Base-by-base conservation (phyloP, 2,888 invertebrate genomes). In the Parnassius smintheus region DNA sequence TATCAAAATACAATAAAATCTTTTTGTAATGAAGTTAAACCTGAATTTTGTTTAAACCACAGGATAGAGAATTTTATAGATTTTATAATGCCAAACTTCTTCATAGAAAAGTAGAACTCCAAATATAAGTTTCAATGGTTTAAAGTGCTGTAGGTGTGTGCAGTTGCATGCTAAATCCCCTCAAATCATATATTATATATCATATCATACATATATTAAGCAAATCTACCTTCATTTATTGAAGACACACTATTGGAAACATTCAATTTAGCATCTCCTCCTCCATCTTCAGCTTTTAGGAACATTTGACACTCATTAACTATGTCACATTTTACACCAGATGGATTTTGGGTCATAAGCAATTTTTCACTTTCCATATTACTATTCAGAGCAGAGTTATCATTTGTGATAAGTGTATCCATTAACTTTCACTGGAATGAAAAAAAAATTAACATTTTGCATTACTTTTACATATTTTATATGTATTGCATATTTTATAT, bases 291-390 rank as follows among this genome's bases (percentile, higher is more conserved):
- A 64, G 90, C 83, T 65, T 81, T 86, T 45, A 91, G 71, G 64
- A 91, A 87, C 75, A 85, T 83, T 72, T 88, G 82, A 69, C 87
- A 89, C 71, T 91, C 89, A 80, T 91, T 89, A 9, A 88, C 80
- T 71, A 91, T 78, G 68, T 91, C 86, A 75, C 80, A 81, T 64
- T 82, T 84, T 3, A 82, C 82, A 64, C 77, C 78, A 44, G 79
- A 61, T 48, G 78, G 69, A 56, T 81, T 82, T 50, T 65, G 70
- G 44, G 79, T 80, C 18, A 73, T 66, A 41, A 80, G 68, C 55
- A 83, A 66, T 48, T 78, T 73, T 64, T 82, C 82, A 63, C 83
- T 81, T 22, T 80, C 80, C 57, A 73, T 58, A 51, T 72, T 68
- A 41, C 25, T 48, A 22, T 56, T 50, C 50, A 63, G 10, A 56